Conservation (phyloP, 2,113 vertebrate genomes). For the Syrmaticus mikado region DNA sequence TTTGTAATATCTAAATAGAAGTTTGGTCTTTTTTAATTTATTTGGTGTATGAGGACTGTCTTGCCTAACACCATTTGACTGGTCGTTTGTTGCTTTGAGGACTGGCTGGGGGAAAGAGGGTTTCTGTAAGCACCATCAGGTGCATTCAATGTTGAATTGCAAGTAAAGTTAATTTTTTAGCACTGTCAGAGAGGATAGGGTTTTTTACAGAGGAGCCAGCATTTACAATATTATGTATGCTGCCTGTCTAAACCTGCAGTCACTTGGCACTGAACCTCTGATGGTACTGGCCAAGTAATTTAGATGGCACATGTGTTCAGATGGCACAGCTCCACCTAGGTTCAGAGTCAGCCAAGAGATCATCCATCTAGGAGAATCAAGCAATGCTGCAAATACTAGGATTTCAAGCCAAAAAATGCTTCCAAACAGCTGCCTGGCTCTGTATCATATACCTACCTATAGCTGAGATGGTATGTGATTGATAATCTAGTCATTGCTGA, state of each 20-base stretch:
- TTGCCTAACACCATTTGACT: background rate
- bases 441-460: background rate
- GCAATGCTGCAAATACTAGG: background rate
- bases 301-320: slow-evolving; percentile 71
- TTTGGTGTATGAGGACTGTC: background rate
- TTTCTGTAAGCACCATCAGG: slow-evolving; percentile 42
- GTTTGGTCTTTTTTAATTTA: background rate
- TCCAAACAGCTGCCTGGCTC: slow-evolving; percentile 37
- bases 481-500: background rate
- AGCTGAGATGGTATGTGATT: slow-evolving; percentile 13
- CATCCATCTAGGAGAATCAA: slow-evolving; percentile 47
- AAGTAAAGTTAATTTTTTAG: slow-evolving; percentile 38
- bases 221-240: slow-evolving; percentile 64
- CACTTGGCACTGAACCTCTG: slow-evolving; percentile 43
- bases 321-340: slow-evolving; percentile 58
- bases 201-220: slow-evolving; percentile 31
- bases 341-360: slow-evolving; percentile 62
- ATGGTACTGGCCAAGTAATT: slow-evolving; percentile 60
- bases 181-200: slow-evolving; percentile 5
- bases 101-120: background rate
- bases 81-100: slow-evolving; percentile 3
- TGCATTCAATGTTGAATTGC: slow-evolving; percentile 32
- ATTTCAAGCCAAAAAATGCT: slow-evolving; percentile 48
- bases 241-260: slow-evolving; percentile 65
- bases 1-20: background rate